Evolutionary conservation across 2,888 invertebrate genomes (phyloP), one percentile per base, ranked within the genome.

Genomic region (Drosophila pseudotakahashii): DNA sequence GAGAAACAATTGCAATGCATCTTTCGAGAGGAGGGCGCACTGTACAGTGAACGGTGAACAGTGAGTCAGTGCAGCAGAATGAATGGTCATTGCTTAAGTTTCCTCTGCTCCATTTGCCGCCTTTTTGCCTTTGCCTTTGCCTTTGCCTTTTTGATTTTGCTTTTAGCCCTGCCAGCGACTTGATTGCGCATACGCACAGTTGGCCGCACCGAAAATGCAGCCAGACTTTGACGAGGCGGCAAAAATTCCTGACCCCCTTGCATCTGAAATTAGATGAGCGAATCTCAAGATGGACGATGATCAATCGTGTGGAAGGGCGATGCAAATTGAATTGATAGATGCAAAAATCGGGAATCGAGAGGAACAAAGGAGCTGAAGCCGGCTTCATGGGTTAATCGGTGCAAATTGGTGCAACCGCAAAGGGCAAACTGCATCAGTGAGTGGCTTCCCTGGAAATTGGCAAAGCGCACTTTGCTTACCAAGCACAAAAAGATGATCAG

Each of bases 21-120:
- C 62, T 57, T 57, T 62, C 19, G 16, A 34, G 47, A 16, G 30
- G 10, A 7, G 32, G 63, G 14, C 2, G 16, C 41, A 14, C 16
- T 9, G 41, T 11, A 19, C 16, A 30, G 30, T 30, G 7, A 45
- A 19, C 16, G 7, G 30, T 30, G 7, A 45, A 19, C 16, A 30
- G 30, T 30, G 7, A 45, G 47, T 34, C 26, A 63, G 48, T 60
- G 63, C 55, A 66, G 42, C 51, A 59, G 68, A 77, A 75, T 62
- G 58, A 76, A 70, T 80, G 73, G 76, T 70, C 78, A 79, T 64
- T 74, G 74, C 61, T 51, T 67, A 60, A 70, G 61, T 60, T 77
- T 13, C 41, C 32, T 59, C 30, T 48, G 19, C 32, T 47, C 39
- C 51, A 54, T 39, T 51, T 52, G 41, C 19, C 11, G 47, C 13